Conservation (phyloP, 2,888 invertebrate genomes). For the Amphipoea lucens region DNA sequence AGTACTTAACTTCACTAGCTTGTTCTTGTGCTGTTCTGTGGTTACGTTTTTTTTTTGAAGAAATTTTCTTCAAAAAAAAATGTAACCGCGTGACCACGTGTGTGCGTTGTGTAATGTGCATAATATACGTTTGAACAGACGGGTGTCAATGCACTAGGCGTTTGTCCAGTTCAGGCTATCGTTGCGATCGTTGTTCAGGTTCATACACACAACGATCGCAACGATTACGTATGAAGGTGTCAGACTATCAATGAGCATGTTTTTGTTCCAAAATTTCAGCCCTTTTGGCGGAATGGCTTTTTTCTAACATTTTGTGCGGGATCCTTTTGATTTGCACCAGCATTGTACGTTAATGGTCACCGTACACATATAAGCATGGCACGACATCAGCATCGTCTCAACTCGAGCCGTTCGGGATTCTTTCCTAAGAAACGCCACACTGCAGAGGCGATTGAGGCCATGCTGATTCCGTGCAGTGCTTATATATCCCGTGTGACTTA, state of each 20-base stretch:
- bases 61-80: too few relatives aligned
- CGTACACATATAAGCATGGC: not conserved
- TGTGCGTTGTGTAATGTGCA: too few relatives aligned
- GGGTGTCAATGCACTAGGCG: too few relatives aligned
- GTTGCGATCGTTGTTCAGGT: too few relatives aligned
- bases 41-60: too few relatives aligned
- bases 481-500: not conserved
- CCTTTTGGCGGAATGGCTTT: not conserved
- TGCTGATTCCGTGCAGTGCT: not conserved
- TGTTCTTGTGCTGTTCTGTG: too few relatives aligned
- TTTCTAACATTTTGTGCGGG: not conserved
- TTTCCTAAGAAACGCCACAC: not conserved
- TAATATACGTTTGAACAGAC: too few relatives aligned
- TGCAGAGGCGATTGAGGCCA: not conserved
- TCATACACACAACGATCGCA: not conserved
- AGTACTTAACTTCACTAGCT: too few relatives aligned
- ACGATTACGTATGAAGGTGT: too few relatives aligned
- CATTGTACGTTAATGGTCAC: not conserved
- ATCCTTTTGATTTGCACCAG: not conserved
- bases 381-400: not conserved
- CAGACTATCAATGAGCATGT: not conserved
- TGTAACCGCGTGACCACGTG: too few relatives aligned
- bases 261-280: not conserved
- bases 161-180: too few relatives aligned
- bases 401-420: not conserved